Conservation (phyloP, 1,140 invertebrate species). For the Macrotrachela quadricornifera region DNA sequence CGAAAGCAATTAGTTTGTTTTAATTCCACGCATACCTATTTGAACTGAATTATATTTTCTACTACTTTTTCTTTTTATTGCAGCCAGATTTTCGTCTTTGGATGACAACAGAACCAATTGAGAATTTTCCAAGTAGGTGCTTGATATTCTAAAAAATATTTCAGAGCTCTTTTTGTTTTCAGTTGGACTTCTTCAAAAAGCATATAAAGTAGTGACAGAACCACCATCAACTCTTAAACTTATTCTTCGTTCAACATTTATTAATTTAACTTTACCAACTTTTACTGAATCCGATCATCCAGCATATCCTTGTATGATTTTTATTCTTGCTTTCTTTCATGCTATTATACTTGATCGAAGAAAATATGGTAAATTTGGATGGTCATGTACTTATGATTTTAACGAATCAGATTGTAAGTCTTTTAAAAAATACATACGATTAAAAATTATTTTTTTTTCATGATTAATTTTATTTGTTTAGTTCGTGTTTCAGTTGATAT, state of each 20-base stretch:
- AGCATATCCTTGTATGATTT: conserved; percentile 51
- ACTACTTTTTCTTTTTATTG: conserved; percentile 51
- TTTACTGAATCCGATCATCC: conserved; percentile 48
- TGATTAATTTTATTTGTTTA: too few relatives aligned
- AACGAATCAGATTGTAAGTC: conserved; percentile 58
- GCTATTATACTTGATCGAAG: conserved; percentile 63
- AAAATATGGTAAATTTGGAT: conserved; percentile 74
- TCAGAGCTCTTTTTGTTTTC: too few relatives aligned
- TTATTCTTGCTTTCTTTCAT: conserved; percentile 68
- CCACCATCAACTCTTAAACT: conserved; percentile 67
- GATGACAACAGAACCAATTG: conserved; percentile 65
- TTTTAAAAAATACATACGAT: too few relatives aligned
- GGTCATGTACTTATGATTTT: conserved; percentile 77
- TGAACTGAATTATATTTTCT: too few relatives aligned
- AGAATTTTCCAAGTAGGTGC: conserved; percentile 44
- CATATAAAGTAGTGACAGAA: conserved; percentile 64
- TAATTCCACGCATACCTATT: too few relatives aligned
- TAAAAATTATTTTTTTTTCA: too few relatives aligned
- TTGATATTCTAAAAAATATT: too few relatives aligned
- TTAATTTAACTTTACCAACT: conserved; percentile 49
- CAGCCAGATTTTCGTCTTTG: conserved; percentile 73
- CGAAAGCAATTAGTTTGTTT: too few relatives aligned
- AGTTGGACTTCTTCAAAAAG: conserved; percentile 58
- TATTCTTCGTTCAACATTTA: conserved; percentile 62
- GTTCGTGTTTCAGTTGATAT: conserved; percentile 58